Evolutionary conservation across 2,888 invertebrate species (phyloP).

Genomic region (Laothoe populi): DNA sequence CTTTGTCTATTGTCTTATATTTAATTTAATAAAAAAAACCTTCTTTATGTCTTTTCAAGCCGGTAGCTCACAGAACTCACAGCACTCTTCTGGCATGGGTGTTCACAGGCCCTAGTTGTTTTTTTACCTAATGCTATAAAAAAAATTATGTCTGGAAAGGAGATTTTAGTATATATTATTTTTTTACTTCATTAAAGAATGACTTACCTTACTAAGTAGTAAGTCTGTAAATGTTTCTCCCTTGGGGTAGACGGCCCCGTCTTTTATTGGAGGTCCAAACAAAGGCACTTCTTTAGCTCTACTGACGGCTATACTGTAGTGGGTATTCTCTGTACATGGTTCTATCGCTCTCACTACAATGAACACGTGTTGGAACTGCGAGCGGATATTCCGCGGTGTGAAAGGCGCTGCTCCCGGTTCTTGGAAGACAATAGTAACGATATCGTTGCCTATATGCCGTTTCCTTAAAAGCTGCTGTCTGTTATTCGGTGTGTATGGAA

Average conservation of each 20-base stretch:
- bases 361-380: conserved; percentile 99
- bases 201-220: conserved; percentile 91
- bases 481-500: conserved; percentile 98
- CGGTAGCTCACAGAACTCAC: too few relatives aligned
- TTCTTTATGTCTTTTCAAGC: too few relatives aligned
- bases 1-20: too few relatives aligned
- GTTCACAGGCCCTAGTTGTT: too few relatives aligned
- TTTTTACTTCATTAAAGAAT: not conserved
- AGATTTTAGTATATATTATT: too few relatives aligned
- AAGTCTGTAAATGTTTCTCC: conserved; percentile 98
- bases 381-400: conserved; percentile 96
- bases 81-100: too few relatives aligned
- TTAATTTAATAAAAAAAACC: too few relatives aligned
- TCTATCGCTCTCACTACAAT: conserved; percentile 95
- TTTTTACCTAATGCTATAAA: too few relatives aligned
- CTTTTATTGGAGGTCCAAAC: conserved; percentile 97
- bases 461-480: conserved; percentile 97
- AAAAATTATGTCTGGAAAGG: too few relatives aligned
- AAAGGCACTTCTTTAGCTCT: conserved; percentile 97
- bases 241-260: conserved; percentile 94
- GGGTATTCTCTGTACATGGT: conserved; percentile 95
- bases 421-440: conserved; percentile 98
- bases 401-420: conserved; percentile 97
- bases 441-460: conserved; percentile 98
- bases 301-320: conserved; percentile 91